Evolutionary conservation across 2,888 invertebrate species (phyloP), one percentile per base, ranked within the genome.

Genomic region (Cataglyphis livida): DNA sequence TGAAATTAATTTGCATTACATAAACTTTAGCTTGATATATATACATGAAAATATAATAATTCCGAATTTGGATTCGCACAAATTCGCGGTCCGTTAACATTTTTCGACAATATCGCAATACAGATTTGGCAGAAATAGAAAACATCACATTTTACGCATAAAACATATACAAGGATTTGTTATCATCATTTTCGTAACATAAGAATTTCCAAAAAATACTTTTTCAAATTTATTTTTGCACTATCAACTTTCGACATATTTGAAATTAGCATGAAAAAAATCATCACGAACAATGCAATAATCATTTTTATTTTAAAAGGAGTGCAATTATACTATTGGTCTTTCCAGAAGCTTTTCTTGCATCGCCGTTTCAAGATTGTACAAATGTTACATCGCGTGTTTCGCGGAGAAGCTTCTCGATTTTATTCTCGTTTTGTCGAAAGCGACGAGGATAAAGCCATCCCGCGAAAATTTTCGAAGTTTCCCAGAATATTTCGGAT

Each of bases 401-500:
- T n/a, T 61, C 41, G 44, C 35, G 35, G 28, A 48, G 64, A 38
- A 76, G 28, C 76, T 35, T 28, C 54, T 41, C 54, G 38, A 68
- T 68, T 51, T 64, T 21, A 68, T 57, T 25, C 44, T 44, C 65
- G 65, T 21, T 41, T 44, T 25, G 41, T 44, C n/a, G 2, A 38
- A 38, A 76, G 54, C 68, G 68, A 57, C 68, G 28, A 28, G 41
- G 68, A 68, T 76, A 76, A 68, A 76, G 68, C 38, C 66, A 25
- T 9, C 66, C 54, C n/a, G 54, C 41, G 76, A 68, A 76, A 68
- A 68, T 68, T 76, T n/a, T n/a, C 10, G 15, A 51, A 76, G 54
- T 66, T 76, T 76, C 6, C 10, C 54, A 18, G 28, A 28, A 76
- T 76, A 76, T 76, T 76, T 76, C 75, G 28, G 25, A 51, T 76